These are phyloP conservation scores for Octodonta nipae DNA, from an alignment of 2,888 invertebrate species.

Conservation along the genomic window DNA sequence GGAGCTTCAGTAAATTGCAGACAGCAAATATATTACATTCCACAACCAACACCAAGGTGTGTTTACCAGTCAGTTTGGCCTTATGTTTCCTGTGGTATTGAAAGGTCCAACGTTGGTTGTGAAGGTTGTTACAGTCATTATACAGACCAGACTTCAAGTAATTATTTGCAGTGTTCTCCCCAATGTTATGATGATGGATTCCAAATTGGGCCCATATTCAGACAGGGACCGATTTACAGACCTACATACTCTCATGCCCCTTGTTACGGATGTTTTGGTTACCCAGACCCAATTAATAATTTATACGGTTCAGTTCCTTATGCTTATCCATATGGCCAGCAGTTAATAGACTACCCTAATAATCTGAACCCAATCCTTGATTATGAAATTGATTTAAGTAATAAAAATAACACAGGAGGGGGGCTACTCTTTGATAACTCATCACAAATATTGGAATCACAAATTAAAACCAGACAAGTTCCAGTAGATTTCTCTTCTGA, in stretches of 20 bases:
- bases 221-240: constrained; percentile 28
- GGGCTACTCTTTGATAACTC: no score
- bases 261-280: no score
- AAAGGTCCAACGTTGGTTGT: constrained; percentile 20
- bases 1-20: constrained; percentile 21
- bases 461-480: no score
- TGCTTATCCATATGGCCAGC: no score
- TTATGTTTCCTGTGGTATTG: constrained; percentile 27
- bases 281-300: no score
- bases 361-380: no score
- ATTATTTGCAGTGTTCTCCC: constrained; percentile 17
- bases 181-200: constrained; percentile 30
- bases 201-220: constrained; percentile 23
- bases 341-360: no score
- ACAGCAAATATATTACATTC: constrained; percentile 27
- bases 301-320: no score
- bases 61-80: constrained; percentile 30
- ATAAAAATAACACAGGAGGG: no score
- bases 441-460: no score
- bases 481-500: no score
- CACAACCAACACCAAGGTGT: constrained; percentile 32
- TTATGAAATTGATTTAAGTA: no score
- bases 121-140: constrained; percentile 31
- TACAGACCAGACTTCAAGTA: constrained; percentile 12
- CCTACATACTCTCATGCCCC: neutral